Conservation (phyloP, 2,113 vertebrate species). For the Spea bombifrons region DNA sequence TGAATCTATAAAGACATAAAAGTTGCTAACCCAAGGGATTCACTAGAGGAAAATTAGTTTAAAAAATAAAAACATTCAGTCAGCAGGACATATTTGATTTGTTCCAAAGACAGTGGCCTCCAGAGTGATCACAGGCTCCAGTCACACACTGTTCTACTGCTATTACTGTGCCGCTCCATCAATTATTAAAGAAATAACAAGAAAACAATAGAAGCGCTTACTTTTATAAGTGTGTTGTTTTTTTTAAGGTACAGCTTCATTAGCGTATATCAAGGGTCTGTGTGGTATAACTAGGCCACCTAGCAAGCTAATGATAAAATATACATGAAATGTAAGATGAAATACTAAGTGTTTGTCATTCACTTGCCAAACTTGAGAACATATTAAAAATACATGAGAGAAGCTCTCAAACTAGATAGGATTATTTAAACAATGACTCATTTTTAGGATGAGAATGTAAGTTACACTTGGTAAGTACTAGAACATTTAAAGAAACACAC, state of each 20-base stretch:
- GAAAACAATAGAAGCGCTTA: constrained; percentile 3
- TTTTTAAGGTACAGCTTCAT: constrained; percentile 4
- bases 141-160: background rate
- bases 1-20: no score
- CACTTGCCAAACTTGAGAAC: constrained; percentile 6
- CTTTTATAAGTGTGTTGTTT: background rate
- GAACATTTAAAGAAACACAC: no score
- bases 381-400: constrained; percentile 20
- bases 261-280: background rate
- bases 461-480: background rate
- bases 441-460: background rate
- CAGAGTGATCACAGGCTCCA: background rate
- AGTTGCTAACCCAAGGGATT: no score
- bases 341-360: constrained; percentile 12
- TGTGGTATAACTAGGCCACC: constrained; percentile 7
- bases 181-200: constrained; percentile 1
- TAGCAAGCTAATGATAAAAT: constrained; percentile 7
- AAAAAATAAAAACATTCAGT: no score
- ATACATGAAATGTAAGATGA: constrained; percentile 28
- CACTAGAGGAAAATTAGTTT: no score
- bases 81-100: no score
- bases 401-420: background rate
- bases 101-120: background rate
- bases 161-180: background rate
- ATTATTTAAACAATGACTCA: background rate